Percentiles rank a stretch among this genome's conserved stretches.
Conservation (phyloP, 2,888 invertebrate species). For the Diaphora mendica region DNA sequence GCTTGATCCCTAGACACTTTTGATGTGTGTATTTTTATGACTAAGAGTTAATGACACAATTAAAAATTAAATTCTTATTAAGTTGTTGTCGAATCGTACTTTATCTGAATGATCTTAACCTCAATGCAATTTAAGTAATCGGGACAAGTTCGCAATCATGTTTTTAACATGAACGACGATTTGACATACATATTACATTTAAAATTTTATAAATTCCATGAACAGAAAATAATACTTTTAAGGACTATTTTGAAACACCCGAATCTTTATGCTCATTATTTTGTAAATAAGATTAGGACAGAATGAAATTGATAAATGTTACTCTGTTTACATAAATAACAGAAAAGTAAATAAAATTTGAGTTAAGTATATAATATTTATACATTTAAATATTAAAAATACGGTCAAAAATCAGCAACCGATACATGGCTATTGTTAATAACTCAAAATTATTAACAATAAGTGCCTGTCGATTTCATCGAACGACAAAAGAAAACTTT, state of each 20-base stretch:
- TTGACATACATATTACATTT: not conserved
- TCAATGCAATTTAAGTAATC: not conserved
- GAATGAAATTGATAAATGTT: not conserved
- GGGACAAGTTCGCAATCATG: not conserved
- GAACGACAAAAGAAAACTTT: not conserved
- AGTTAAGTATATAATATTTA: not conserved
- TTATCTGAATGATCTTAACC: slow-evolving; percentile 1
- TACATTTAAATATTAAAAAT: not conserved
- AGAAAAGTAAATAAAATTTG: not conserved
- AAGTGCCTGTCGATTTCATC: not conserved
- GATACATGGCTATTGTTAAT: not conserved
- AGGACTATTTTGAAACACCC: not conserved
- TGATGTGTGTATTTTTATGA: too few species aligned
- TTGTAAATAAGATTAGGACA: not conserved
- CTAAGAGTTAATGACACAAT: not conserved
- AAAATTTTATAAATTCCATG: not conserved
- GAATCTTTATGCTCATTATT: not conserved
- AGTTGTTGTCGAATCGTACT: not conserved
- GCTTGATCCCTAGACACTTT: too few species aligned
- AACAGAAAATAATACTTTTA: not conserved
- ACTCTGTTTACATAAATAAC: not conserved
- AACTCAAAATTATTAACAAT: not conserved
- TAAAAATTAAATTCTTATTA: not conserved
- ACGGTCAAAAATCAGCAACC: not conserved
- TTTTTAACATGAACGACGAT: not conserved